Base-by-base conservation (phyloP, 2,888 invertebrate genomes). In the Ochropleura plecta region DNA sequence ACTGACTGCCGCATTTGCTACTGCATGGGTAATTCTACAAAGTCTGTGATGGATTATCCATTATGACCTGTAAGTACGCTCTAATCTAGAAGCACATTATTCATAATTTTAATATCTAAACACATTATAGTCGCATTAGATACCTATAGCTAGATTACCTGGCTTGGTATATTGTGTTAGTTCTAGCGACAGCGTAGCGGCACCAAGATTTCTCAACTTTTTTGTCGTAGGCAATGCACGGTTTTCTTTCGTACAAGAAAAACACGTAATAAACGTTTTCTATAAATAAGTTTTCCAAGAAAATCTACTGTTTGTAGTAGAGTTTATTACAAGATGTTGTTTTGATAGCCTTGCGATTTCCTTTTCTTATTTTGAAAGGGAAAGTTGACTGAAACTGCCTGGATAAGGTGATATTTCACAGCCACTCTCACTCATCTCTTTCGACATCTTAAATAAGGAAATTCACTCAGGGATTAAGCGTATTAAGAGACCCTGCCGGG, bases 71-170 rank as follows among this genome's bases (percentile, higher is more conserved):
- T 44, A 46, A 6, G 48, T 69, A 55, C 67, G 30, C 6, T 79
- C 70, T 65, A 78, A 81, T 82, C 70, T 53, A 57, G 42, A 14
- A 62, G 42, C 10, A 48, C 69, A 78, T 82, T 78, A 78, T 82
- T 74, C 70, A 82, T 78, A 65, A 81, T 73, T 77, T 68, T 77
- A 81, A 73, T 81, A 65, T 78, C 68, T 57, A 40, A 78, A 60
- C 78, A 55, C 78, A 81, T 81, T 81, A 82, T 65, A 65, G 12
- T 68, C 8, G 46, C 72, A 80, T 81, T 81, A 80, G 70, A 20
- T 2, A 20, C 53, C 55, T 40, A 40, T 55, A 42, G 48, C 20
- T 53, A 46, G 49, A 63, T 51, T 49, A 57, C 42, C n/a, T 40
- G 40, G 14, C 20, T 57, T 9, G 3, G 30, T 53, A 63, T 68